Evolutionary conservation across 2,888 invertebrate species (phyloP).

Genomic region (Heliothis peltigera): DNA sequence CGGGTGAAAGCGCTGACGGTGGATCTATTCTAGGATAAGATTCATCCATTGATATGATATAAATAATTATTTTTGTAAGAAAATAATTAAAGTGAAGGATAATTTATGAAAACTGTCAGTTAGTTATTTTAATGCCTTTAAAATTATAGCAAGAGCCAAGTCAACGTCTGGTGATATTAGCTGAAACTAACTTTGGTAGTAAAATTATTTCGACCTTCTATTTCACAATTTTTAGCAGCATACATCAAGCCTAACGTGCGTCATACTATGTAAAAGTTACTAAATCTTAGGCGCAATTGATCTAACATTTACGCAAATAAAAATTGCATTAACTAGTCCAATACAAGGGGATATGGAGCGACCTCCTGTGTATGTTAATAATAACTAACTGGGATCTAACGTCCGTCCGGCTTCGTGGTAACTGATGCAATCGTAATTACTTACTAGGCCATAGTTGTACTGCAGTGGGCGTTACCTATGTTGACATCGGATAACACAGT

Average conservation of each 20-base stretch:
- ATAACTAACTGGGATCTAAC: constrained; percentile 12
- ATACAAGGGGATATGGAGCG: neutral
- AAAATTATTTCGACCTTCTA: neutral
- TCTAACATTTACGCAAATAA: neutral
- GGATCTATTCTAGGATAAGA: too few relatives aligned
- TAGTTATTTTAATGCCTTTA: too few relatives aligned
- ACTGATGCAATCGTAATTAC: constrained; percentile 24
- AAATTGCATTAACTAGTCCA: neutral
- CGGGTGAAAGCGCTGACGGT: too few relatives aligned
- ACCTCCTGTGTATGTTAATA: constrained; percentile 2
- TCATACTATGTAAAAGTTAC: constrained; percentile 1
- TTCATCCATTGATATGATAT: too few relatives aligned
- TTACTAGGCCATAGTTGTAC: constrained; percentile 5
- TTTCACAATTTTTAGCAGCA: neutral
- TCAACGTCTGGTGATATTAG: too few relatives aligned
- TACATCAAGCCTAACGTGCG: neutral
- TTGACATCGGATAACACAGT: constrained; percentile 13
- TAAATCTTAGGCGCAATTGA: neutral
- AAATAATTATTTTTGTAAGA: too few relatives aligned
- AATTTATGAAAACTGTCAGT: too few relatives aligned
- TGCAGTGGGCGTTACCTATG: constrained; percentile 9
- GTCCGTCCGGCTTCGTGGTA: neutral
- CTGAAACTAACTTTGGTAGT: neutral
- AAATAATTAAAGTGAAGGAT: too few relatives aligned
- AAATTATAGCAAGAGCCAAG: too few relatives aligned